Base-by-base conservation (phyloP, 2,113 vertebrate species). In the Pampusana beccarii region DNA sequence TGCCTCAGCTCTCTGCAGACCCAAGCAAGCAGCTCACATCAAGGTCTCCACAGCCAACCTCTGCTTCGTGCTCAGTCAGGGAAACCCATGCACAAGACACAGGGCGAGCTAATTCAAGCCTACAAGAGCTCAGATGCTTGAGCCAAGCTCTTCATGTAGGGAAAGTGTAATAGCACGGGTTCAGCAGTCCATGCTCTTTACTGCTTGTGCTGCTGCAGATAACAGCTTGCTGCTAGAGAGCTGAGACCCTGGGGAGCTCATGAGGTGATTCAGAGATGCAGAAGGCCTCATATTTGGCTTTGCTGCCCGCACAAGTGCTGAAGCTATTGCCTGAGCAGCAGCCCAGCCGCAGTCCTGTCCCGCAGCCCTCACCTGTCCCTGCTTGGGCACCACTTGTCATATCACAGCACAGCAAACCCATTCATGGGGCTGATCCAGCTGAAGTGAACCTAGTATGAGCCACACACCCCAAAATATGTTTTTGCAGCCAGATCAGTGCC, bases 391-490 rank as follows among this genome's bases (percentile, higher is more conserved):
- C 14, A 5, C 33, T 17, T 5, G 24, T 65, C 19, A 16, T 9
- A 28, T 4, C n/a, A 44, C 0, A 0, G 38, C 28, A 73, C n/a
- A n/a, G 11, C 8, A 5, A 85, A n/a, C 31, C 46, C 0, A 0
- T 58, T 65, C 51, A 28, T 6, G 31, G 29, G 77, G 25, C 51
- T 71, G 14, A n/a, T 58, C 28, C 3, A 2, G 5, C 46, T 93
- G 74, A 78, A 96, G 79, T 34, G 6, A 87, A 46, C 14, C 24
- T 81, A 46, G 2, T 24, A 61, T 3, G 3, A 2, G 10, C 19
- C 44, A 57, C 13, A 21, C 2, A 0, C 10, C 4, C 10, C 9
- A 65, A 50, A 80, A 77, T 5, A 31, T 0, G 0, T 12, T 42
- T 79, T 61, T 38, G 34, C 33, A 62, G 40, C 6, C 40, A 54